These are phyloP conservation scores for Sesia bembeciformis DNA, from an alignment of 2,888 invertebrate species.

Conservation along the genomic window DNA sequence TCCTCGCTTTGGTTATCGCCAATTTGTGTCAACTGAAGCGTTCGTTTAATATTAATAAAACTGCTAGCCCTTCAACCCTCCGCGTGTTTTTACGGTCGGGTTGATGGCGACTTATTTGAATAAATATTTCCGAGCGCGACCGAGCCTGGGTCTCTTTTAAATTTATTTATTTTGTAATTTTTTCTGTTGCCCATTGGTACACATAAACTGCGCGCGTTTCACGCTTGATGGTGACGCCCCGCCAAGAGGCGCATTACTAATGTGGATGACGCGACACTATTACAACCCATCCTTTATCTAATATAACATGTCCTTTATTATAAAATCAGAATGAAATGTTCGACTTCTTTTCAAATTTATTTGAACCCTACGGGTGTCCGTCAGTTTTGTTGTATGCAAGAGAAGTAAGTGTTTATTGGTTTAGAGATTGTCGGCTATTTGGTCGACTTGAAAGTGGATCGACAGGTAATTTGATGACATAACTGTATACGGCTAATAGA, in stretches of 20 bases:
- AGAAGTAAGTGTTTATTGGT: slow-evolving; percentile 57
- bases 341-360: slow-evolving; percentile 56
- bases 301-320: slow-evolving; percentile 68
- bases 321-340: slow-evolving; percentile 62
- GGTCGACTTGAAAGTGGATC: slow-evolving; percentile 35
- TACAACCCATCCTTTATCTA: slow-evolving; percentile 68
- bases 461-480: slow-evolving; percentile 16
- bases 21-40: slow-evolving; percentile 71
- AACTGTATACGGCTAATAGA: slow-evolving; percentile 15
- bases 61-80: slow-evolving; percentile 63
- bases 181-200: slow-evolving; percentile 28
- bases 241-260: slow-evolving; percentile 56
- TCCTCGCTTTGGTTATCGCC: slow-evolving; percentile 63
- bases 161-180: slow-evolving; percentile 53
- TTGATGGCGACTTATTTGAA: slow-evolving; percentile 71
- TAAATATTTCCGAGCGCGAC: slow-evolving; percentile 63
- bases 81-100: slow-evolving; percentile 65
- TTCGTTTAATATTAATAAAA: slow-evolving; percentile 73
- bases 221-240: slow-evolving; percentile 43
- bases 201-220: slow-evolving; percentile 24
- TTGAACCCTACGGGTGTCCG: slow-evolving; percentile 60
- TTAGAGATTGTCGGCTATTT: slow-evolving; percentile 39
- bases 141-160: slow-evolving; percentile 38
- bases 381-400: slow-evolving; percentile 45
- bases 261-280: slow-evolving; percentile 68